These are phyloP conservation scores for Agapornis canus DNA, from an alignment of 2,797 vertebrate species.

Conservation along the genomic window DNA sequence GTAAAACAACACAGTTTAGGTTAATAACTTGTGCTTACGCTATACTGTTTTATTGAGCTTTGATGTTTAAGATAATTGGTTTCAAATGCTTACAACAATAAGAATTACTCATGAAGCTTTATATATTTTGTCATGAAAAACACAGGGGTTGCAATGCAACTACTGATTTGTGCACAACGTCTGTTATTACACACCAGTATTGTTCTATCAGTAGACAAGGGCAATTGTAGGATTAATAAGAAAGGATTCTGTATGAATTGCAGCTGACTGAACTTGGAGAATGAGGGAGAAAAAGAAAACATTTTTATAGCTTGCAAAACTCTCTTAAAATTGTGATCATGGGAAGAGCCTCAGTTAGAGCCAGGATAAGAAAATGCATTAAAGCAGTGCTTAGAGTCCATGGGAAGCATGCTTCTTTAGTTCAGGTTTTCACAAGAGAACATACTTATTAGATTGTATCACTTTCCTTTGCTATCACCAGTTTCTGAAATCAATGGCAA, in stretches of 20 bases:
- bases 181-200: background rate
- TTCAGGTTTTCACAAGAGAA: background rate
- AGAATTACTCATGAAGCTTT: background rate
- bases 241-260: background rate
- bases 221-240: background rate
- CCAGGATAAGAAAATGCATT: background rate
- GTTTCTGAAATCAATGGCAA: background rate
- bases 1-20: background rate
- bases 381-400: background rate
- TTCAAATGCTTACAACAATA: background rate
- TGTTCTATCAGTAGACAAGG: background rate
- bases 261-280: background rate
- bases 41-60: background rate
- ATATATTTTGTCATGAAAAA: background rate
- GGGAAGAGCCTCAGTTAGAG: background rate
- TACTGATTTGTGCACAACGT: background rate
- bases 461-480: background rate
- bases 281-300: background rate
- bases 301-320: background rate
- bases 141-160: background rate
- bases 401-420: background rate
- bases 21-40: background rate
- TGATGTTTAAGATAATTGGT: background rate
- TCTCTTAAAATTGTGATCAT: background rate
- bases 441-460: background rate